phyloP scores from a whole-genome alignment of 1,140 invertebrate species.

The Alviniconcha marisindica region DNA sequence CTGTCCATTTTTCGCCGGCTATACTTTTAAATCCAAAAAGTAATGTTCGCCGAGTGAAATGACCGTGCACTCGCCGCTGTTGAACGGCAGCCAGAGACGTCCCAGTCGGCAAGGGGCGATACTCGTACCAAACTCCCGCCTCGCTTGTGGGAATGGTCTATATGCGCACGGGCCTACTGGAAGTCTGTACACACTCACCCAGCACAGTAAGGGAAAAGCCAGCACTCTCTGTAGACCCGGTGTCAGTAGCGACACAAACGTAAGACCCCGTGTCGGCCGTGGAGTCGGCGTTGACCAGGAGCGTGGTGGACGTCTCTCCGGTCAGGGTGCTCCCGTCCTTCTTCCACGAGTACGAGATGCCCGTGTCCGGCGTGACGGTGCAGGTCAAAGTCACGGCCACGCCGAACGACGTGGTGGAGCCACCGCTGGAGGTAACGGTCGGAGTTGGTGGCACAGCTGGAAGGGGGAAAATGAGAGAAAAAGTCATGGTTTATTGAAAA shows the following conservation, averaged over 20 bases:
- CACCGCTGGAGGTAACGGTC: background rate
- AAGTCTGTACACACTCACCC: background rate
- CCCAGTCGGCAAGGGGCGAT: no score
- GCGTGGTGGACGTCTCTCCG: background rate
- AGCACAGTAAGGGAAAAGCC: background rate
- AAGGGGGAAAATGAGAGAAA: no score
- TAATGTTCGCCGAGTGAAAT: no score
- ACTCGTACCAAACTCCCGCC: no score
- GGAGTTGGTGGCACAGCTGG: slow-evolving; percentile 4
- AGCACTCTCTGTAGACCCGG: background rate
- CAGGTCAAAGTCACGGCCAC: slow-evolving; percentile 30
- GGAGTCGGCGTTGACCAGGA: background rate
- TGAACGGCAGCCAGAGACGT: no score
- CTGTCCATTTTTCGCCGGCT: no score
- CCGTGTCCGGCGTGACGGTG: background rate
- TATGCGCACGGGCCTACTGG: no score
- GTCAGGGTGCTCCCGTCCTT: background rate
- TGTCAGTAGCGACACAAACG: background rate
- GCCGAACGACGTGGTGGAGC: background rate
- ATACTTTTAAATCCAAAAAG: no score
- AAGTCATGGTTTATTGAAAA: no score
- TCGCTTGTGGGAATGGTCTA: no score
- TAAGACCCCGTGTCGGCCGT: background rate
- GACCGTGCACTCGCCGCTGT: no score
- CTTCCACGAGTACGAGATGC: background rate